Evolutionary conservation across 2,888 invertebrate genomes (phyloP), one percentile per base, ranked within the genome.

Genomic region (Pachymerium ferrugineum): DNA sequence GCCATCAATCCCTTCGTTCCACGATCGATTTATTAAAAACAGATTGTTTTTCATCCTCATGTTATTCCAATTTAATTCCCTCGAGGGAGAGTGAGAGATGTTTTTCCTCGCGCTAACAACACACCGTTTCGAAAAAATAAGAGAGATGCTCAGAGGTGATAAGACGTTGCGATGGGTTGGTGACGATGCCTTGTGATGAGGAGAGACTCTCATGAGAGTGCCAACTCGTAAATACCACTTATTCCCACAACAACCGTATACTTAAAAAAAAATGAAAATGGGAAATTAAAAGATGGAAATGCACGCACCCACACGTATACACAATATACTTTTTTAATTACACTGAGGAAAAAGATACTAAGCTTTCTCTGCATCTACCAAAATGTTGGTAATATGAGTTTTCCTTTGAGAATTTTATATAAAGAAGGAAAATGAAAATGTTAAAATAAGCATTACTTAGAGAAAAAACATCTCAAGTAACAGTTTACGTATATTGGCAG

Each of bases 41-140:
- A 62, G 62, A 62, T 62, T 62, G 62, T 62, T 62, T 62, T 62
- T 28, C 62, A 62, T 62, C 62, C 62, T 62, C 62, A 62, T 62
- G 62, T 62, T 62, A 62, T 62, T 62, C 62, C 62, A 62, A 62
- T 62, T 62, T 62, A 62, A 62, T 62, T 62, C 62, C 62, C 62
- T 62, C 14, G 62, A 62, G 62, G 28, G 28, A n/a, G 25, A 28
- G 62, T 62, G 62, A 62, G 62, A 62, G 62, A 62, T 62, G 62
- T 62, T 62, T 62, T 62, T 62, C 62, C 62, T 62, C 62, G 25
- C 62, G 62, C 28, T 28, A 3, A 25, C 62, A 62, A 62, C 62
- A 25, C 28, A 62, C 25, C 10, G 62, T 3, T 8, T 10, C 28
- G 28, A 25, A 62, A 62, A 62, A 62, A 62, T 25, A 62, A 25